A percentile compares a stretch with the other conserved stretches of the same genome.
These are phyloP conservation scores for Timema cristinae DNA, from an alignment of 2,888 invertebrate genomes.

Conservation along the genomic window DNA sequence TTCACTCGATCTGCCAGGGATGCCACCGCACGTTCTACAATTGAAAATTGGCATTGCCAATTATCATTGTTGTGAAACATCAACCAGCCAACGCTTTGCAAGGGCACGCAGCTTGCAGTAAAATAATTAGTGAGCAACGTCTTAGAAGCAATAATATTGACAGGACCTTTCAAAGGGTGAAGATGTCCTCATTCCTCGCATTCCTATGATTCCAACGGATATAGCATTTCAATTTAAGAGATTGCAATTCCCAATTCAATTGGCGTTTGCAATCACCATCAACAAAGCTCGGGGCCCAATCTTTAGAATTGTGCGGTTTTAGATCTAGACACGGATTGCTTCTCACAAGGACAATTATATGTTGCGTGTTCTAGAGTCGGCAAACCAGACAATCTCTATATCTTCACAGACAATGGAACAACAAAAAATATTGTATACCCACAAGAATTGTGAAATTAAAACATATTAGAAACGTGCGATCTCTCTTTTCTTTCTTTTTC, in stretches of 20 bases:
- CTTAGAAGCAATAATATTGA: slow-evolving; percentile 19
- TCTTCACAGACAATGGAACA: slow-evolving; percentile 19
- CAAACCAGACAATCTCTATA: slow-evolving; percentile 19
- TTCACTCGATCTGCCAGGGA: slow-evolving; percentile 32
- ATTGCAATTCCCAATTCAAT: too few relatives aligned
- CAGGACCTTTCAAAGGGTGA: slow-evolving; percentile 16
- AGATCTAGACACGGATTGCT: slow-evolving; percentile 6
- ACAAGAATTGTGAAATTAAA: slow-evolving; percentile 12
- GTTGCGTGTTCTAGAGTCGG: slow-evolving; percentile 19
- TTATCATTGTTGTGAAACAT: slow-evolving; percentile 36
- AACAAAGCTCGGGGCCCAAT: slow-evolving; percentile 14
- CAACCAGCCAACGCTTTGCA: slow-evolving; percentile 34
- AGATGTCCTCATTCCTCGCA: slow-evolving; percentile 16
- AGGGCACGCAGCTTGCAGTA: slow-evolving; percentile 34
- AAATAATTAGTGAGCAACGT: slow-evolving; percentile 11
- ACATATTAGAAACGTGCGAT: not conserved
- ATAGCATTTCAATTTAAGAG: slow-evolving; percentile 9
- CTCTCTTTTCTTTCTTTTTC: not conserved
- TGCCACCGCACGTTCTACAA: slow-evolving; percentile 20
- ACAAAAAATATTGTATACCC: slow-evolving; percentile 13
- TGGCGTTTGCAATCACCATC: not conserved
- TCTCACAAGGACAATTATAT: slow-evolving; percentile 21
- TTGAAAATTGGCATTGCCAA: slow-evolving; percentile 33
- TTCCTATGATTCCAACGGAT: slow-evolving; percentile 14
- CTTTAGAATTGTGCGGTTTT: slow-evolving; percentile 22